These are phyloP conservation scores for Uria aalge DNA, from an alignment of 2,113 vertebrate genomes.

Conservation along the genomic window DNA sequence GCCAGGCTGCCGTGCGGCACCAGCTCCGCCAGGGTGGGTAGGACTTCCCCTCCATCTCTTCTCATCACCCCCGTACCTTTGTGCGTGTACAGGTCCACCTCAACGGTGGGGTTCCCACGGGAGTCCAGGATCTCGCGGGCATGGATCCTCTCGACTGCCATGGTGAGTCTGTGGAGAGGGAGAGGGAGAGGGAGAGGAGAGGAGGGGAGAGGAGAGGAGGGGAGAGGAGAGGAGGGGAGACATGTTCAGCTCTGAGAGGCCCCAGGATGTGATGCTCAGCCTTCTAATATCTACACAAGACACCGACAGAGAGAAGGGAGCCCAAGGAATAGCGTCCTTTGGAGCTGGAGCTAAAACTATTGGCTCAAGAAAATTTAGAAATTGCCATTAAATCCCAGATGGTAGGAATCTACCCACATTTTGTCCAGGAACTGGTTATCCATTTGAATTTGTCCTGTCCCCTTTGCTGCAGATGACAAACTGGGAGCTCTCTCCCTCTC, in stretches of 20 bases:
- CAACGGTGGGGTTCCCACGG: constrained; percentile 92
- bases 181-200: not conserved
- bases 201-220: not conserved
- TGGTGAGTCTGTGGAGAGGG: constrained; percentile 60
- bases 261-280: not conserved
- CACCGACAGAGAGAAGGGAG: not conserved
- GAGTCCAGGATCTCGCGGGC: constrained; percentile 94
- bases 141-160: constrained; percentile 89
- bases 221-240: not conserved
- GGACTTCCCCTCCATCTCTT: not conserved
- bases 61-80: constrained; percentile 74
- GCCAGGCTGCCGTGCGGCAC: not conserved
- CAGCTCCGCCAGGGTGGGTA: fast-evolving
- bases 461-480: not conserved
- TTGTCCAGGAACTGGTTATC: not conserved
- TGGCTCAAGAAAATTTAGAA: not conserved
- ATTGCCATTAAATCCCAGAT: not conserved
- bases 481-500: not conserved
- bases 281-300: not conserved
- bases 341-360: not conserved
- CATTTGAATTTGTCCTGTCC: not conserved
- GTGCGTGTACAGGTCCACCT: constrained; percentile 87
- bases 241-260: not conserved
- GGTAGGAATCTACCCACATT: not conserved
- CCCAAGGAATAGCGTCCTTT: not conserved